These are phyloP conservation scores for Odobenus rosmarus DNA, from an alignment of 2,113 vertebrate genomes.

Conservation along the genomic window DNA sequence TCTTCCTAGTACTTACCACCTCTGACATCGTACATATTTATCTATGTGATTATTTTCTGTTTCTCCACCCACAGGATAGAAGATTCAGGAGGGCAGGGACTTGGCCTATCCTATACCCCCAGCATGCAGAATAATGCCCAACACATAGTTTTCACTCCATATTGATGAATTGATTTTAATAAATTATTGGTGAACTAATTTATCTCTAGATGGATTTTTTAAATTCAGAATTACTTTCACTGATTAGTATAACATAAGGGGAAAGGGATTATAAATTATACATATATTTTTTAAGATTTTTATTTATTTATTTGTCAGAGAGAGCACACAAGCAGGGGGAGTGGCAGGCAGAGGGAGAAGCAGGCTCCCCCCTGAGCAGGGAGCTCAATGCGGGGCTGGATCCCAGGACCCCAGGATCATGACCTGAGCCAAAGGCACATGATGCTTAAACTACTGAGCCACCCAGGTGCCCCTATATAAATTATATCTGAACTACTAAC, in stretches of 20 bases:
- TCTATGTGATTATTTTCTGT: not conserved
- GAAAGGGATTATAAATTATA: not conserved
- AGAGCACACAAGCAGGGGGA: not conserved
- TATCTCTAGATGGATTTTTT: not conserved
- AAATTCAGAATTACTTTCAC: not conserved
- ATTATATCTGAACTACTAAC: not conserved
- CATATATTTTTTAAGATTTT: too few relatives aligned
- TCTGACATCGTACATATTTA: not conserved
- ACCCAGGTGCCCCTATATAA: not conserved
- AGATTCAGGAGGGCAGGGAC: not conserved
- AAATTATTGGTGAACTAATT: not conserved
- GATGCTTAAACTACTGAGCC: not conserved
- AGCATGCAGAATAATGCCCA: not conserved
- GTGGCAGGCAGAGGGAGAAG: not conserved
- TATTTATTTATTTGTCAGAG: not conserved
- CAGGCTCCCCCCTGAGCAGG: not conserved
- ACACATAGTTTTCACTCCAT: not conserved
- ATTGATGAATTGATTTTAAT: not conserved
- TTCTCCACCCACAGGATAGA: not conserved
- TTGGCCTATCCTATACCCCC: not conserved
- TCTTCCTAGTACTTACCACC: not conserved
- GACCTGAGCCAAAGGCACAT: not conserved
- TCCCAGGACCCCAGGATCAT: not conserved
- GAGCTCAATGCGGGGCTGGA: rapidly evolving
- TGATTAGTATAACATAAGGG: not conserved